Conservation (phyloP, 2,113 vertebrate genomes). For the Pomatostomus ruficeps region DNA sequence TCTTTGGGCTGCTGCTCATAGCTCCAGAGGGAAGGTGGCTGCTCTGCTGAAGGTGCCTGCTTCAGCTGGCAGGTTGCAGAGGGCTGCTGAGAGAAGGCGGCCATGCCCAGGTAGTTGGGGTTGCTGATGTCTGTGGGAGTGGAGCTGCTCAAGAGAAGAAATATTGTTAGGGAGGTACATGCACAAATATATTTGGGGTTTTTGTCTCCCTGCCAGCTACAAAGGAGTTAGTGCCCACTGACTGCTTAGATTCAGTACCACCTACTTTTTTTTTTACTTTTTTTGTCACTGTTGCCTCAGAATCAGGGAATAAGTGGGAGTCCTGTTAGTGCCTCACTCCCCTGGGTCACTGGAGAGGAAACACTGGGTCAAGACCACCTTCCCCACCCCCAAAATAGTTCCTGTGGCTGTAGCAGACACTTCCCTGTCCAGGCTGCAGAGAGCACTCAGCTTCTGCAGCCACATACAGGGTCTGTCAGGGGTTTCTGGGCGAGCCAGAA, state of each 20-base stretch:
- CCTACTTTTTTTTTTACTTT: neutral
- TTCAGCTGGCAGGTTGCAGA: conserved; percentile 61
- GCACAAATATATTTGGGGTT: neutral
- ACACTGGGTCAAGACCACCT: neutral
- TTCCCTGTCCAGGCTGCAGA: neutral
- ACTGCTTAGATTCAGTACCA: neutral
- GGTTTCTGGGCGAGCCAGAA: neutral
- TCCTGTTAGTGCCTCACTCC: neutral
- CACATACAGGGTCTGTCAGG: neutral
- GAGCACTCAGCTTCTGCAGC: neutral
- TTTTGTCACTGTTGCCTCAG: neutral
- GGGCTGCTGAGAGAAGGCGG: conserved; percentile 43
- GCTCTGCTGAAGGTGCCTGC: conserved; percentile 71
- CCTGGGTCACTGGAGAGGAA: neutral
- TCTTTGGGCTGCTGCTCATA: conserved; percentile 78
- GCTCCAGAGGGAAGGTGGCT: conserved; percentile 71
- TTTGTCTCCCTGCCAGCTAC: neutral
- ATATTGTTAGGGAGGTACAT: conserved; percentile 32
- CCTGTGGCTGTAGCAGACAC: neutral
- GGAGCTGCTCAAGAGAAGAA: neutral
- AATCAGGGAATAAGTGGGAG: neutral
- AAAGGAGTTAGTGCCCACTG: neutral
- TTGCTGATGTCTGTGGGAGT: conserved; percentile 80
- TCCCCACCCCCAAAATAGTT: neutral
- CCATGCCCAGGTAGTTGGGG: conserved; percentile 82